These are phyloP conservation scores for Labeo rohita DNA, from an alignment of 2,113 vertebrate species.

Conservation along the genomic window DNA sequence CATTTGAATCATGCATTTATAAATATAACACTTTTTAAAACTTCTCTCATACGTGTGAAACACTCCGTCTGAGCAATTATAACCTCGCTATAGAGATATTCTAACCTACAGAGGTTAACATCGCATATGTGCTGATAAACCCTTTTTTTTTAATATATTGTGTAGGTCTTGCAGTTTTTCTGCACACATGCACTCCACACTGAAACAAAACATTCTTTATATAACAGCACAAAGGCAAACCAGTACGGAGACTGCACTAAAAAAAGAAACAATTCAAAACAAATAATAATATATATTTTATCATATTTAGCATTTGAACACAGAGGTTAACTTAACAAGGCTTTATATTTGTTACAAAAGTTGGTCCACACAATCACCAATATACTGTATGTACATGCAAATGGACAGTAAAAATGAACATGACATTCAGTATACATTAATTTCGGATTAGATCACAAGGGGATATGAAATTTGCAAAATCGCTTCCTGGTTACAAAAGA, in stretches of 20 bases:
- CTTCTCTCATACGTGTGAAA: no score
- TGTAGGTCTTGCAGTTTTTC: background rate
- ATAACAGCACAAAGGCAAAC: conserved; percentile 44
- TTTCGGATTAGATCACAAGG: background rate
- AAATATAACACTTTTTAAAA: no score
- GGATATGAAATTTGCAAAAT: conserved; percentile 39
- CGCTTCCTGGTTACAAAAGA: conserved; percentile 39
- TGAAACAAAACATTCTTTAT: conserved; percentile 52
- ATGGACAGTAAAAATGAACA: conserved; percentile 49
- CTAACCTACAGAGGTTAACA: background rate
- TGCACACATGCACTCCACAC: background rate
- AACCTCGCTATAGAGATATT: background rate
- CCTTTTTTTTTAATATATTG: background rate
- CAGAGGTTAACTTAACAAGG: conserved; percentile 74
- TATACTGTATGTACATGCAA: conserved; percentile 60
- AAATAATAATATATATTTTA: conserved; percentile 76
- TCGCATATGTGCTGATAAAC: background rate
- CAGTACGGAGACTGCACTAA: background rate
- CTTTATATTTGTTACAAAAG: conserved; percentile 79
- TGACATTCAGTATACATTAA: background rate
- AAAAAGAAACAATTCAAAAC: conserved; percentile 58
- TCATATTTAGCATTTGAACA: conserved; percentile 68
- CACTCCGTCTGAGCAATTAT: background rate
- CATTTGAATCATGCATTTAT: no score
- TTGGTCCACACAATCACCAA: conserved; percentile 66